These are phyloP conservation scores for Helostoma temminkii DNA, from an alignment of 2,797 vertebrate genomes.

Conservation along the genomic window DNA sequence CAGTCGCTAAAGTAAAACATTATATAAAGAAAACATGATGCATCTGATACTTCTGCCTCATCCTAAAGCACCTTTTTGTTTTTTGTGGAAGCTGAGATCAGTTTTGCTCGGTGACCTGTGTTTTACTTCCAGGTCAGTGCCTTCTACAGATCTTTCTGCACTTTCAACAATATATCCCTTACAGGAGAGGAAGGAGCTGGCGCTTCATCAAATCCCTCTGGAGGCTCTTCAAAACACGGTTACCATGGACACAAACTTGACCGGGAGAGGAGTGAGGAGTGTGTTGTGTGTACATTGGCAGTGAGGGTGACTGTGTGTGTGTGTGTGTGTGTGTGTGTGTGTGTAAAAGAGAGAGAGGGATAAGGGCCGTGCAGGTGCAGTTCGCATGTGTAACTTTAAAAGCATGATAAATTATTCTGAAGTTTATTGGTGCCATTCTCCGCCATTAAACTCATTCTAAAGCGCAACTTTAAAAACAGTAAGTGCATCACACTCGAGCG, in stretches of 20 bases:
- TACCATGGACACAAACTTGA: slow-evolving; percentile 78
- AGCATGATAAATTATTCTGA: neutral
- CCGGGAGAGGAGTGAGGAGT: slow-evolving; percentile 51
- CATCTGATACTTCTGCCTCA: too few species aligned
- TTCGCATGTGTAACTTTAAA: slow-evolving; percentile 11
- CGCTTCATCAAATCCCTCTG: too few species aligned
- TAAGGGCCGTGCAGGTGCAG: slow-evolving; percentile 33
- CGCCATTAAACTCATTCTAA: neutral
- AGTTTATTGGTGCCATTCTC: neutral
- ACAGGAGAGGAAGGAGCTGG: slow-evolving; percentile 60
- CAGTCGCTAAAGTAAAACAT: too few species aligned
- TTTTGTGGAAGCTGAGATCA: slow-evolving; percentile 21
- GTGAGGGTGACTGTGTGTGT: slow-evolving; percentile 8
- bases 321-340: slow-evolving; percentile 5
- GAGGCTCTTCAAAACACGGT: slow-evolving; percentile 80
- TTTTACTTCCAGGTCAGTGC: slow-evolving; percentile 70
- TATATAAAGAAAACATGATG: too few species aligned
- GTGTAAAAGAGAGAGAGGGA: neutral
- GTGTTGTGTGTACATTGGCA: slow-evolving; percentile 38
- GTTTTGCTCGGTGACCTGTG: slow-evolving; percentile 50
- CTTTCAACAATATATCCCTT: slow-evolving; percentile 71
- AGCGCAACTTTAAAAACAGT: neutral
- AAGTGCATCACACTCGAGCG: neutral
- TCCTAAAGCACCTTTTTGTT: neutral
- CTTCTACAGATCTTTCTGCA: slow-evolving; percentile 57